A percentile compares a stretch with the other conserved stretches of the same genome.
phyloP scores from a whole-genome alignment of 2,888 invertebrate species.

The Nebria salina region DNA sequence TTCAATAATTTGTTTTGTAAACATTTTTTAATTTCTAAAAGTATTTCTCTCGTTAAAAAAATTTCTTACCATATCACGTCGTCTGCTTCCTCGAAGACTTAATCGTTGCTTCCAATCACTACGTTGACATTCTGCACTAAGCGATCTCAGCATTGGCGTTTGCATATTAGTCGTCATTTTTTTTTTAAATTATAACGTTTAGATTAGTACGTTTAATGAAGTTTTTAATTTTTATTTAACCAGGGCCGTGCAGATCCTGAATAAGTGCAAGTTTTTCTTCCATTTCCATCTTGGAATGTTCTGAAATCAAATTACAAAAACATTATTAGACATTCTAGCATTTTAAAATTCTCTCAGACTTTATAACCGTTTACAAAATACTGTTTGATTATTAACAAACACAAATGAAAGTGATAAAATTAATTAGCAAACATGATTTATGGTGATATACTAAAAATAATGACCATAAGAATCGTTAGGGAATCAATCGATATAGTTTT shows the following conservation, averaged over 20 bases:
- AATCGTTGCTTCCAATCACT: conserved; percentile 80
- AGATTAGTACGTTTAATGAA: not conserved
- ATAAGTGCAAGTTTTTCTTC: conserved; percentile 25
- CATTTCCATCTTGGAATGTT: conserved; percentile 25
- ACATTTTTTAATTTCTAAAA: not conserved
- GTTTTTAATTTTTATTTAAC: conserved; percentile 18
- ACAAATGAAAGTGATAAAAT: too few species aligned
- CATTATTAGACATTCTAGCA: not conserved
- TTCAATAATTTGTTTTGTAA: not conserved
- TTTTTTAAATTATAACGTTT: not conserved
- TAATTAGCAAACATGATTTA: too few species aligned
- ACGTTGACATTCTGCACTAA: conserved; percentile 73
- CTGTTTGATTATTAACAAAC: too few species aligned
- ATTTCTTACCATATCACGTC: conserved; percentile 67
- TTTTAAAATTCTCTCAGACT: too few species aligned
- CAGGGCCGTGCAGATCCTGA: conserved; percentile 30
- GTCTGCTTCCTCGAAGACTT: conserved; percentile 76
- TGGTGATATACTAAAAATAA: too few species aligned
- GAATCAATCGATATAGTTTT: too few species aligned
- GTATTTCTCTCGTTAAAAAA: conserved; percentile 4
- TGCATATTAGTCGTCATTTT: conserved; percentile 25
- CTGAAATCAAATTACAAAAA: conserved; percentile 22
- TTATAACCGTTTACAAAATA: too few species aligned
- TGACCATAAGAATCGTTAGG: too few species aligned
- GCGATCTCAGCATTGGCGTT: conserved; percentile 71